These are phyloP conservation scores for Hydrochoerus hydrochaeris DNA, from an alignment of 2,113 vertebrate species.

Conservation along the genomic window DNA sequence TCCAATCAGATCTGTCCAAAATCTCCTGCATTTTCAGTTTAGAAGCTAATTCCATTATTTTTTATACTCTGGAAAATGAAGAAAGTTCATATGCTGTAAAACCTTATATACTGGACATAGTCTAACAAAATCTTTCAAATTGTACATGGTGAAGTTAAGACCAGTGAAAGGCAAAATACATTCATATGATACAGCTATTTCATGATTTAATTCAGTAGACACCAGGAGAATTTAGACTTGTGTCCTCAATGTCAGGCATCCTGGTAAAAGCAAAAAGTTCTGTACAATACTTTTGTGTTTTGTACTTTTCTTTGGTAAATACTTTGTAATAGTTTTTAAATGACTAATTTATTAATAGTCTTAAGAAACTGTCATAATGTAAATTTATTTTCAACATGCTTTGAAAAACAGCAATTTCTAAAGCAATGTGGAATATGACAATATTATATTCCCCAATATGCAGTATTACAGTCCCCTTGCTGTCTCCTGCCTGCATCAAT, in stretches of 20 bases:
- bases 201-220: not conserved
- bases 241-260: not conserved
- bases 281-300: not conserved
- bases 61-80: not conserved
- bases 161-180: not conserved
- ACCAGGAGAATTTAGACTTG: not conserved
- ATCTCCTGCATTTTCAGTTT: not conserved
- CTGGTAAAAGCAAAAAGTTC: not conserved
- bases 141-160: not conserved
- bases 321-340: not conserved
- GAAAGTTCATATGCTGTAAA: not conserved
- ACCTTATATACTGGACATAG: not conserved
- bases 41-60: not conserved
- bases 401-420: not conserved
- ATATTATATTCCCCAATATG: not conserved
- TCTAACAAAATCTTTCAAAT: not conserved
- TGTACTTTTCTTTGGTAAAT: not conserved
- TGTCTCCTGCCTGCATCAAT: not conserved
- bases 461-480: not conserved
- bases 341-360: not conserved
- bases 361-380: constrained; percentile 15
- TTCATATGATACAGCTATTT: not conserved
- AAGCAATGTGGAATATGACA: not conserved
- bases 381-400: not conserved
- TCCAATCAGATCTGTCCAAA: not conserved